These are phyloP conservation scores for Oreamnos americanus DNA, from an alignment of 2,113 vertebrate species.

Conservation along the genomic window DNA sequence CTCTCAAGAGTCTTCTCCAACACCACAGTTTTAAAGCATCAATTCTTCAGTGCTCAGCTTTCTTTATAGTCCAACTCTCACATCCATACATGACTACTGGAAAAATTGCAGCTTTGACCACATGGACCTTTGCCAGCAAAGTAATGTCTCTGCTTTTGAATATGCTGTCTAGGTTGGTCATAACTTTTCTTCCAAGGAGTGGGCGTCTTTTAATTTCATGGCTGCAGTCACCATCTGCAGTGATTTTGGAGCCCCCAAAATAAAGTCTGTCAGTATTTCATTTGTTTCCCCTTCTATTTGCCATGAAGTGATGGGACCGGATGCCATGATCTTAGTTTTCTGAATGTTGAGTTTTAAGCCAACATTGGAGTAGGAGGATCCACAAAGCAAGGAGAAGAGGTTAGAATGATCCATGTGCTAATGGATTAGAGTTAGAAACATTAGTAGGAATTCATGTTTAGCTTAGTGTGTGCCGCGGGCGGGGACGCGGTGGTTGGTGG, in stretches of 20 bases:
- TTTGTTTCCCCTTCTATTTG: neutral
- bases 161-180: neutral
- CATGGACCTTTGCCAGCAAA: neutral
- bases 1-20: neutral
- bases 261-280: neutral
- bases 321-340: neutral
- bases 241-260: neutral
- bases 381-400: neutral
- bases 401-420: neutral
- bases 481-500: too few species aligned
- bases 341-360: neutral
- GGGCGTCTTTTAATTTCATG: neutral
- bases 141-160: neutral
- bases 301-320: neutral
- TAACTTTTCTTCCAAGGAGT: neutral
- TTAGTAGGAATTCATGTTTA: neutral
- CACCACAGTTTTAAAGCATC: neutral
- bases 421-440: neutral
- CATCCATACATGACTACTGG: neutral
- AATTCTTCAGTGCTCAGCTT: neutral
- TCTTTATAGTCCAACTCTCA: neutral
- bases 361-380: neutral
- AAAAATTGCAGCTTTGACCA: neutral
- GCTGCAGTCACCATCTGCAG: neutral
- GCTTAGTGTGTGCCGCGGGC: neutral